These are phyloP conservation scores for Aphidius gifuensis DNA, from an alignment of 1,140 invertebrate genomes.

Conservation along the genomic window DNA sequence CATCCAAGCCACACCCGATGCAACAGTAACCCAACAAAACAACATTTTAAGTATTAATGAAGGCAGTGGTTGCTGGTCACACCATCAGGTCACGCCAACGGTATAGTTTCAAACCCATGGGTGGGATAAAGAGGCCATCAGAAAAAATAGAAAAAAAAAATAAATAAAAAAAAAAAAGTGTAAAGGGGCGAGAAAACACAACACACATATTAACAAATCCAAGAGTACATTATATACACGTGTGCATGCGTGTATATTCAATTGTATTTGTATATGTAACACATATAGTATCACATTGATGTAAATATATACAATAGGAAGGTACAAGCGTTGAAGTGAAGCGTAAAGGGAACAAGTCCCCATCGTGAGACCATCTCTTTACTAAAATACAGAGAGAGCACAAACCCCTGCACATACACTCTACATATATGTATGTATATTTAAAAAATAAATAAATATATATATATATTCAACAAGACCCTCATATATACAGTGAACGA, in stretches of 20 bases:
- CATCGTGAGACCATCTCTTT: constrained; percentile 45
- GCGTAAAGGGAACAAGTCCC: constrained; percentile 22
- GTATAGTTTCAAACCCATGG: constrained; percentile 11
- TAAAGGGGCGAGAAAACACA: constrained; percentile 27
- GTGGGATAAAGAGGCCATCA: constrained; percentile 1
- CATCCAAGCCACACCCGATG: too few relatives aligned
- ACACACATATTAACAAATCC: neutral
- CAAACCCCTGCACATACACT: too few relatives aligned
- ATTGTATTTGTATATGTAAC: too few relatives aligned
- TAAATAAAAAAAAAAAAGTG: constrained; percentile 20
- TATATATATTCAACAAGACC: constrained; percentile 29
- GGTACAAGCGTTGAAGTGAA: constrained; percentile 1
- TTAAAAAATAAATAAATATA: too few relatives aligned
- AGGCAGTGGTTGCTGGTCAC: constrained; percentile 19
- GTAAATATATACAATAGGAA: too few relatives aligned
- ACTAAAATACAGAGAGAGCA: constrained; percentile 29
- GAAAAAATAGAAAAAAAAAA: constrained; percentile 9
- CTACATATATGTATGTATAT: too few relatives aligned
- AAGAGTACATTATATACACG: constrained; percentile 4
- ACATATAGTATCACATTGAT: too few relatives aligned
- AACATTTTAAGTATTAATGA: constrained; percentile 19
- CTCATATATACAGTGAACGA: constrained; percentile 29
- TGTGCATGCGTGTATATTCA: constrained; percentile 5
- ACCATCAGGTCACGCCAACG: constrained; percentile 19
- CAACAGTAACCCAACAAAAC: too few relatives aligned